A percentile compares a stretch with the other conserved stretches of the same genome.
phyloP scores from a whole-genome alignment of 2,113 vertebrate genomes.

The Oncorhynchus masou region DNA sequence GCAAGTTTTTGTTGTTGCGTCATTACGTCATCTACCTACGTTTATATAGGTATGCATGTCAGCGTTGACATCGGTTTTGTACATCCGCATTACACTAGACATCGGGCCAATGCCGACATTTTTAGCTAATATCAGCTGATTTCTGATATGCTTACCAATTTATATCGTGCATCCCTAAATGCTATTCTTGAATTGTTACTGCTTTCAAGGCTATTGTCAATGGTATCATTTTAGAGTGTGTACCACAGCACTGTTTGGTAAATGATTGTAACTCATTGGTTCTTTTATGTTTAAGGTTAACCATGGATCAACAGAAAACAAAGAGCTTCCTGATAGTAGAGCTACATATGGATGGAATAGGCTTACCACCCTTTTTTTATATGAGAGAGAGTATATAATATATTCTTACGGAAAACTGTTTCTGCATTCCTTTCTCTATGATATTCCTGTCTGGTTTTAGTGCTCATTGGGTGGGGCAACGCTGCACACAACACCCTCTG shows the following conservation, averaged over 20 bases:
- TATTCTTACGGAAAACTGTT: not conserved
- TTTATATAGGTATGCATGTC: too few relatives aligned
- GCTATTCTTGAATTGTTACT: not conserved
- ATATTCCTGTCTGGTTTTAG: not conserved
- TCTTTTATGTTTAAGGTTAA: not conserved
- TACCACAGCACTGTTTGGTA: not conserved
- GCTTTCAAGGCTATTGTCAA: not conserved
- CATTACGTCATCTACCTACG: too few relatives aligned
- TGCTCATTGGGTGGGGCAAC: not conserved
- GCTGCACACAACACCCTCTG: not conserved
- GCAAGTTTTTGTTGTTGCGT: too few relatives aligned
- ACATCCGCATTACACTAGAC: too few relatives aligned
- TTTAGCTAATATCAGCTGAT: too few relatives aligned
- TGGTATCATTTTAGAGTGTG: not conserved
- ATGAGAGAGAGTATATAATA: not conserved
- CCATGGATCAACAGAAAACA: not conserved
- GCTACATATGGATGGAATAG: not conserved
- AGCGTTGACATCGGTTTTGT: too few relatives aligned
- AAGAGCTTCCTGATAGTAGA: not conserved
- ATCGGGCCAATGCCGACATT: too few relatives aligned
- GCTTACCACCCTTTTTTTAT: not conserved
- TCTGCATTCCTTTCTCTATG: not conserved
- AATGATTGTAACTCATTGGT: not conserved
- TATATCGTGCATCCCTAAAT: too few relatives aligned
- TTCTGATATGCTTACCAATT: too few relatives aligned